Evolutionary conservation across 2,797 vertebrate species (phyloP).

Genomic region (Acropternis orthonyx): DNA sequence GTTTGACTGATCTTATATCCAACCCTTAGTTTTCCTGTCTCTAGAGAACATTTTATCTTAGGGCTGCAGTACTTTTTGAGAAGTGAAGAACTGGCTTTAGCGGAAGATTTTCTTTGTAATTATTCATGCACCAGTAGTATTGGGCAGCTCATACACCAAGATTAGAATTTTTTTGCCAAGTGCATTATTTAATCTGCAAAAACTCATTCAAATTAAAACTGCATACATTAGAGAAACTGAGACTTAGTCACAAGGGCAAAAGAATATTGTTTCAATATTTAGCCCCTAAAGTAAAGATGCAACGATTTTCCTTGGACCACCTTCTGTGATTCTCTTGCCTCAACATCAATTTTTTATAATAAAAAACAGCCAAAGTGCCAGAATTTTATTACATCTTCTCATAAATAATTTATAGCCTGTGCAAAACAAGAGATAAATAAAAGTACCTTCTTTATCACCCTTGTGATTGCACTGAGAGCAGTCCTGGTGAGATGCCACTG

Average conservation of each 20-base stretch:
- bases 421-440: background rate
- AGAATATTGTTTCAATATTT: conserved; percentile 34
- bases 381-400: background rate
- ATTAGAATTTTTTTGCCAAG: background rate
- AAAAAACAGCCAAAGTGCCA: background rate
- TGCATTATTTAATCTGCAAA: background rate
- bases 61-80: background rate
- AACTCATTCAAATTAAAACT: background rate
- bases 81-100: background rate
- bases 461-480: background rate
- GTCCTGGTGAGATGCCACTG: background rate
- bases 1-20: background rate
- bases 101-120: background rate
- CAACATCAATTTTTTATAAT: conserved; percentile 10
- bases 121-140: background rate
- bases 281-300: conserved; percentile 22
- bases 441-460: background rate
- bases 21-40: background rate
- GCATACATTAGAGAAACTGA: background rate
- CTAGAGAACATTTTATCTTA: background rate
- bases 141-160: background rate
- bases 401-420: conserved; percentile 20
- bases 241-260: conserved; percentile 24
- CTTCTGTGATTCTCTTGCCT: background rate
- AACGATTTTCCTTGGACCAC: conserved; percentile 17